Base-by-base conservation (phyloP, 2,888 invertebrate species). In the Polyommatus iphigenia region DNA sequence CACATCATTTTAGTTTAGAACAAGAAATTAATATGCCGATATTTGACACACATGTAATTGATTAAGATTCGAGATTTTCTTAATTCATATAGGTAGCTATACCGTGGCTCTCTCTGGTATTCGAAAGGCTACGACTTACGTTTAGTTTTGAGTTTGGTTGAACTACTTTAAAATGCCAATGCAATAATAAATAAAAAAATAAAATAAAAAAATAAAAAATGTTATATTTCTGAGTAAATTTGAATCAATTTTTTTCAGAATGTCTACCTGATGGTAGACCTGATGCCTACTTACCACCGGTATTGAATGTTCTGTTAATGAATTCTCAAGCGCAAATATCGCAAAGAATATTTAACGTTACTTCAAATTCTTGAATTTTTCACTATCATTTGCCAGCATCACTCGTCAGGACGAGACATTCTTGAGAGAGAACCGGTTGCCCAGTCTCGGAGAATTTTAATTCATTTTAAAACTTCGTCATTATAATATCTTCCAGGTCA, bases 391-490 rank as follows among this genome's bases (percentile, higher is more conserved):
- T 54, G 18, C 54, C 15, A 54, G 54, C 29, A 29, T 32, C 67
- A 59, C 59, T 59, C 59, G 62, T 20, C 67, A 15, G 29, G 67
- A 67, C 67, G 67, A 67, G 29, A 67, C 67, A 67, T 67, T 67
- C 32, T 67, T 67, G 13, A 13, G 24, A 62, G 59, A 59, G 24
- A 67, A 67, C 67, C 29, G 67, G 67, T 67, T 29, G 18, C 67
- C 24, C 67, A 29, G 18, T 29, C 67, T 32, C 67, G 15, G 67
- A 29, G 67, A 67, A 67, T 67, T 67, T 67, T 32, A 67, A 67
- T 67, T 67, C 15, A 67, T 67, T 32, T 67, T 29, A 32, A 67
- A 67, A 29, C 67, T 67, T 67, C 29, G 29, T 67, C 20, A 32
- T 67, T 67, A 67, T 29, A 29, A 67, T 29, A 29, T 67, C 15